Evolutionary conservation across 2,797 vertebrate species (phyloP), one percentile per base, ranked within the genome.

Genomic region (Champsocephalus gunnari): DNA sequence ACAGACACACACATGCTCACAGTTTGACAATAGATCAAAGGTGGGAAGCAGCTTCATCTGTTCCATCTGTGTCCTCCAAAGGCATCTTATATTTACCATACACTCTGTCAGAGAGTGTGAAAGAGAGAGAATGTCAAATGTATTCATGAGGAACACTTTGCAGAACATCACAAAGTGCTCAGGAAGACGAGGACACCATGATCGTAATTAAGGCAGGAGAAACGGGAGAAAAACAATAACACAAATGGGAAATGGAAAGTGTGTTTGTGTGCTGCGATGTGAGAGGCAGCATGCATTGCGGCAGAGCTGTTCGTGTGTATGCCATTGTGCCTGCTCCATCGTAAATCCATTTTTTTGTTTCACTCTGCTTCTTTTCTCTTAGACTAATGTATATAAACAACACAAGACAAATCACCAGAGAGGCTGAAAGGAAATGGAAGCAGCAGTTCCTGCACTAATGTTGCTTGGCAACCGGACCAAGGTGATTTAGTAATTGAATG

Each of bases 391-490:
- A 80, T 83, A 87, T 77, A 86, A 91, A 87, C 82, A 89, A 87
- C 80, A 85, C 62, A 82, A 89, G 83, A 89, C 80, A 79, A 89
- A 90, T 89, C 79, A 87, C 79, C 58, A 17, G 67, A 75, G 66
- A 83, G 66, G 47, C 79, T 80, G 75, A 72, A 84, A 69, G 82
- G 72, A 84, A 88, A 89, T 84, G 71, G 78, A 89, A 79, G 82
- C 83, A 82, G 84, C 32, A 17, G 74, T 75, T 87, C 81, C 85
- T 34, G 68, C 66, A 50, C 71, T 83, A 90, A 91, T 73, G 91
- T 93, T 93, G 89, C 91, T 81, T 88, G 88, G 90, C 89, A 92
- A 92, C 89, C 82, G 67, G 38, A 82, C 76, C 87, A 88, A 90
- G 86, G 90, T 88, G 88, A 90, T 88, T 84, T 82, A 59, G 77